Base-by-base conservation (phyloP, 2,888 invertebrate genomes). In the Protophormia terraenovae region DNA sequence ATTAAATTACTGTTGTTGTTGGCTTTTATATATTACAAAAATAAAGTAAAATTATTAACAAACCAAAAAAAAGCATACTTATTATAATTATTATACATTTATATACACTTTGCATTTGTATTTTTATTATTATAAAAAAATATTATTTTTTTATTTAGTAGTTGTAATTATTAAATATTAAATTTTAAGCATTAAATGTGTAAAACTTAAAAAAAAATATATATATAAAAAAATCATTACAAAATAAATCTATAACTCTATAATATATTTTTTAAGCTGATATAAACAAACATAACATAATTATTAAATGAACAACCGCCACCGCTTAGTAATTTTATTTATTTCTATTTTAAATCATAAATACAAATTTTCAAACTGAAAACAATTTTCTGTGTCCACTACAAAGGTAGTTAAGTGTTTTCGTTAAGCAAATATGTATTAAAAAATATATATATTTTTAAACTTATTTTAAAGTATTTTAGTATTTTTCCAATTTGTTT, bases 1-100 rank as follows among this genome's bases (percentile, higher is more conserved):
- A 86, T 79, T 73, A 81, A 83, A 86, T 81, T 80, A 86, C 78
- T 83, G 83, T 86, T 83, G 86, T 86, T 86, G 86, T 86, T 86
- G 83, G 83, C 86, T 86, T 84, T 86, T 84, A 84, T 82, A 82
- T 86, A 86, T 64, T 64, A 79, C 41, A 83, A 80, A 73, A 79
- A 62, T 32, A 79, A 75, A 66, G 10, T 41, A 75, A 73, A 73
- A 71, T 53, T 76, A 64, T 64, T 71, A 38, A 64, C n/a, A n/a
- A n/a, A n/a, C n/a, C n/a, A 53, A 62, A 27, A 76, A 47, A 76
- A 75, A 69, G 50, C 79, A 75, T 83, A 69, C 75, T 72, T 71
- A 82, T 84, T 62, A 80, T 10, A 72, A 80, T 75, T 84, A 80
- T 84, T 76, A 86, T 66, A 79, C 60, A 82, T 72, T 79, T 67